Percentiles rank a stretch among this genome's conserved stretches.
phyloP scores from a whole-genome alignment of 1,140 invertebrate genomes.

The Brachionus sp. region DNA sequence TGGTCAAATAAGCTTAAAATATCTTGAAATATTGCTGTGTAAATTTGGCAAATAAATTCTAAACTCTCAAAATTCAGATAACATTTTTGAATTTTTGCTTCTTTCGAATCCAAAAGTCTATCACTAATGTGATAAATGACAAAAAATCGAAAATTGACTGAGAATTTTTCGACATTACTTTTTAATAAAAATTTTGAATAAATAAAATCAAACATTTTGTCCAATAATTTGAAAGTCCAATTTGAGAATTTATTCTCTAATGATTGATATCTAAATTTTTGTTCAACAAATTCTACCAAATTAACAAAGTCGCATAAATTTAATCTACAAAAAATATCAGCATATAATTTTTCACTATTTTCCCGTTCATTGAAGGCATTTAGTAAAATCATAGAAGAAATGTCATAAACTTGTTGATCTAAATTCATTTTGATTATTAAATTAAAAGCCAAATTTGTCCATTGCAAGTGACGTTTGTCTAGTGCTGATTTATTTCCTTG shows the following conservation, averaged over 20 bases:
- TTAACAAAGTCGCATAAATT: neutral
- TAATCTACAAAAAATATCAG: neutral
- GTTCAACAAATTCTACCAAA: neutral
- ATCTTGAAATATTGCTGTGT: neutral
- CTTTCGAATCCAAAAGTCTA: neutral
- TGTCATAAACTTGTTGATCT: neutral
- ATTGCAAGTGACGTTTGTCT: neutral
- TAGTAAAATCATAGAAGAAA: slow-evolving; percentile 16
- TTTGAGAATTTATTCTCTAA: neutral
- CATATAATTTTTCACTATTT: neutral
- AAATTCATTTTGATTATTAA: neutral
- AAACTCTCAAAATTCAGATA: neutral
- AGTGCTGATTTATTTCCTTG: neutral
- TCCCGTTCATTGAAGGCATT: neutral
- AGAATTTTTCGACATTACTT: neutral
- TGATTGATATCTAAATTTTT: neutral
- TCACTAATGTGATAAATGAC: neutral
- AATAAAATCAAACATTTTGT: neutral
- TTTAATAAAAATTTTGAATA: neutral
- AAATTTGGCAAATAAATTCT: neutral
- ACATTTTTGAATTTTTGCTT: neutral
- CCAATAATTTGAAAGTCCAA: slow-evolving; percentile 5
- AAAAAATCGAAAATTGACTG: neutral
- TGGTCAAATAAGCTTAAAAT: neutral
- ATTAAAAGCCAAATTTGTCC: neutral